Evolutionary conservation across 2,113 vertebrate genomes (phyloP), one percentile per base, ranked within the genome.

Genomic region (Kryptolebias marmoratus): DNA sequence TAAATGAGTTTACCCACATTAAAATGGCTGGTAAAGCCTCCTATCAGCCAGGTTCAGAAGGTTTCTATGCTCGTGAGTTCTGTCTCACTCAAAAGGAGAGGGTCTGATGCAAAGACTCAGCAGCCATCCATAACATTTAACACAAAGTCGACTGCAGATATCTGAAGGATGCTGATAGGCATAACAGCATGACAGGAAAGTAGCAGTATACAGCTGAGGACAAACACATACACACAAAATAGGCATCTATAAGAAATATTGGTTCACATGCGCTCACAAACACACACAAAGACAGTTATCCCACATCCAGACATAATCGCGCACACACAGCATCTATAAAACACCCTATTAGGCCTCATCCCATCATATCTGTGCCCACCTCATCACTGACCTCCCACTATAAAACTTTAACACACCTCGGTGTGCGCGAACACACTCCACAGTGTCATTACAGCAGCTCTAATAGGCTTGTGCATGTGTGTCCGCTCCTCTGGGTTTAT

Each of bases 331-430:
- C 62, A 66, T 74, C 85, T 80, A 88, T 90, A 89, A 90, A 90
- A 82, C 69, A 80, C 30, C 67, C 82, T 83, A 87, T 90, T 90
- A 89, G 88, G 61, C 72, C 73, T 87, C 89, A 80, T 87, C 89
- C 89, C 90, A 89, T 90, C 88, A 89, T 87, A 88, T 86, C 86
- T 71, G 81, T 73, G 85, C 59, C 87, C 79, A 88, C 79, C 90
- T 91, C 88, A 90, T 92, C 90, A 88, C 84, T 88, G 87, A 89
- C 86, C 88, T 82, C 72, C 71, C 72, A 28, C 83, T 77, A 73
- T 91, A 91, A 89, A 91, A 89, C 76, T 87, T 90, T 90, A 87
- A 90, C 89, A 85, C 90, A 85, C 89, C 86, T 81, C 39, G 3
- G 85, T 85, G 84, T 73, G 78, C 49, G 42, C 67, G 80, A 69